Conservation (phyloP, 1,140 invertebrate genomes). For the Caerostris extrusa region DNA sequence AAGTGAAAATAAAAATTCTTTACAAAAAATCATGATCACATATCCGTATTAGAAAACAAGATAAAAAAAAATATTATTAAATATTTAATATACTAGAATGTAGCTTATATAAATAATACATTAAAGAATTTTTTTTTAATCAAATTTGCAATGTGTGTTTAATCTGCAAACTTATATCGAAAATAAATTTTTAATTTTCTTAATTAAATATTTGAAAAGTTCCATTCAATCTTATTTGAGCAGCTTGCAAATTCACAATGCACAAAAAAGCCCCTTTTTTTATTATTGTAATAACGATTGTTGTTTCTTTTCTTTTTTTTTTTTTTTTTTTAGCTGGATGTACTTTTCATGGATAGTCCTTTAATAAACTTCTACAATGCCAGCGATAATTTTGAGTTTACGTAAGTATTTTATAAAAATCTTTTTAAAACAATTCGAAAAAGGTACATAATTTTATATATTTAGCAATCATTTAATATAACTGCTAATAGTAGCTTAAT, state of each 20-base stretch:
- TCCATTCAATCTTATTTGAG: no score
- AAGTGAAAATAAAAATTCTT: not conserved
- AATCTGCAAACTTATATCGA: no score
- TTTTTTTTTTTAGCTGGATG: slow-evolving; percentile 40
- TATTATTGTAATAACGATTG: not conserved
- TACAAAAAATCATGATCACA: not conserved
- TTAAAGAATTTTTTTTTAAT: not conserved
- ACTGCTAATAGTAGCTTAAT: no score
- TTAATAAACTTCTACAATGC: slow-evolving; percentile 46
- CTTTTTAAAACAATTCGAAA: not conserved
- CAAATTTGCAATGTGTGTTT: no score
- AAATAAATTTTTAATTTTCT: no score
- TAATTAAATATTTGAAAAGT: no score
- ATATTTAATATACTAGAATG: not conserved
- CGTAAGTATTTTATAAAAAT: not conserved
- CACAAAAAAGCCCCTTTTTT: not conserved
- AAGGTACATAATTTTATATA: not conserved
- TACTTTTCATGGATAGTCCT: slow-evolving; percentile 70
- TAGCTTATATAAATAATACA: not conserved
- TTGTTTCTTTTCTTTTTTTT: not conserved
- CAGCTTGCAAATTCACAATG: no score
- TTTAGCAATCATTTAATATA: no score
- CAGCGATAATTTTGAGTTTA: slow-evolving; percentile 56
- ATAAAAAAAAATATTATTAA: not conserved
- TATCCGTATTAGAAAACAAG: no score